These are phyloP conservation scores for Stenopsyche tienmushanensis DNA, from an alignment of 1,140 invertebrate genomes.

Conservation along the genomic window DNA sequence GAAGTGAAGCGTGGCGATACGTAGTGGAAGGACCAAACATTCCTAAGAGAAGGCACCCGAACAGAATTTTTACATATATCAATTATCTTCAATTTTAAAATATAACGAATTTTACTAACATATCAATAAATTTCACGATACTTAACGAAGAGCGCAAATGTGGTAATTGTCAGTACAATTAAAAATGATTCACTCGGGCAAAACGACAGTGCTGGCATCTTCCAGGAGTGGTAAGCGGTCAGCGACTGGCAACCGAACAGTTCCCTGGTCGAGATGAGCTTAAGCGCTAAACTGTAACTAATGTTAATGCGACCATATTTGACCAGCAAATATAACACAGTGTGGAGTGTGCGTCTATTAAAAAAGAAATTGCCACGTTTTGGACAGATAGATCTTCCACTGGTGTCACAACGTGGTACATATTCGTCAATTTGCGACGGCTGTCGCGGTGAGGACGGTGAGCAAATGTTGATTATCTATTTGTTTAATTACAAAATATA, in stretches of 20 bases:
- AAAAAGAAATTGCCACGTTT: neutral
- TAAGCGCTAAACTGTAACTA: neutral
- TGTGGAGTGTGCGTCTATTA: conserved; percentile 31
- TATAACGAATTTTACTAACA: conserved; percentile 23
- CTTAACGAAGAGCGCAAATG: conserved; percentile 21
- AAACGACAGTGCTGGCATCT: neutral
- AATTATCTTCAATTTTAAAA: conserved; percentile 22
- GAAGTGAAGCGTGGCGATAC: conserved; percentile 1
- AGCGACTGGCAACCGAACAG: no score
- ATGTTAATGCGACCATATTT: conserved; percentile 25
- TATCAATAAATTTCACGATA: conserved; percentile 15
- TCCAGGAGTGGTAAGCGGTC: no score
- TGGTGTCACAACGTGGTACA: neutral
- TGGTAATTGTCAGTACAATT: conserved; percentile 15
- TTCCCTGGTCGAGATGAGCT: neutral
- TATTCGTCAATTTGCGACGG: neutral
- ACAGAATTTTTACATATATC: conserved; percentile 29
- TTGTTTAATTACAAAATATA: no score
- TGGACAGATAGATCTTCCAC: neutral
- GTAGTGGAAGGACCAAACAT: conserved; percentile 24
- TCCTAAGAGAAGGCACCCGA: conserved; percentile 39
- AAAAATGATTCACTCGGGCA: neutral
- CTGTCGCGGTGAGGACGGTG: conserved; percentile 3
- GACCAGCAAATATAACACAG: conserved; percentile 38
- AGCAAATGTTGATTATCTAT: neutral